A percentile compares a stretch with the other conserved stretches of the same genome.
Evolutionary conservation across 2,888 invertebrate species (phyloP).

Genomic region (Andrena minutula): DNA sequence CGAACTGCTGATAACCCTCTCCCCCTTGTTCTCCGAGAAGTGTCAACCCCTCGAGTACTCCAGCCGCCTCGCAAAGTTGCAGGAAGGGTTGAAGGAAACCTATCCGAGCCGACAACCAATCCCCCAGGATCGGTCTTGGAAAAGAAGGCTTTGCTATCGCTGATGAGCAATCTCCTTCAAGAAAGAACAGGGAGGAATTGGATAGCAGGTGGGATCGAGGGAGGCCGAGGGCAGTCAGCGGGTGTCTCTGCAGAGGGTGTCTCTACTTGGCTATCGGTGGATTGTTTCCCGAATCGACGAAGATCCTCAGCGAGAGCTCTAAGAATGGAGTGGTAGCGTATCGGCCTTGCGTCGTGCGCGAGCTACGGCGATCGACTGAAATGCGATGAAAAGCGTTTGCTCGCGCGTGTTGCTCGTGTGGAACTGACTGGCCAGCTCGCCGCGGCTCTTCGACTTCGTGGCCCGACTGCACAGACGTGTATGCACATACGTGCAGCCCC

Average conservation of each 20-base stretch:
- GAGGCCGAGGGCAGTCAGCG: neutral
- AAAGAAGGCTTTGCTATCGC: neutral
- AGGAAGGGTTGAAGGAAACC: neutral
- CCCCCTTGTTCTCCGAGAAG: neutral
- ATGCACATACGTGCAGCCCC: neutral
- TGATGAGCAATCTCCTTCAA: neutral
- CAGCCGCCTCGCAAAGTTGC: neutral
- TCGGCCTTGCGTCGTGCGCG: constrained; percentile 47
- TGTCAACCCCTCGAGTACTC: neutral
- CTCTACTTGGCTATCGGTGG: neutral
- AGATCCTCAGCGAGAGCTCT: constrained; percentile 4
- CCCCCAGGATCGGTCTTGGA: neutral
- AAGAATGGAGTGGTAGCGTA: constrained; percentile 7
- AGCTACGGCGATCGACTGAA: constrained; percentile 53
- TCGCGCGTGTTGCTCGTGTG: constrained; percentile 61
- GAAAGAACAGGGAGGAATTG: neutral
- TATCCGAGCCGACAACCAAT: neutral
- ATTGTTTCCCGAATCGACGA: neutral
- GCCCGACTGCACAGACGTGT: constrained; percentile 20
- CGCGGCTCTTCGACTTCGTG: constrained; percentile 36
- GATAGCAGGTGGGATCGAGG: neutral
- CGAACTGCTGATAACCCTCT: neutral
- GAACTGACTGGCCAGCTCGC: constrained; percentile 60
- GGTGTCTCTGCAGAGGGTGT: neutral
- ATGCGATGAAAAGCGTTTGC: constrained; percentile 54